Conservation (phyloP, 2,113 vertebrate genomes). For the Rattus rattus region DNA sequence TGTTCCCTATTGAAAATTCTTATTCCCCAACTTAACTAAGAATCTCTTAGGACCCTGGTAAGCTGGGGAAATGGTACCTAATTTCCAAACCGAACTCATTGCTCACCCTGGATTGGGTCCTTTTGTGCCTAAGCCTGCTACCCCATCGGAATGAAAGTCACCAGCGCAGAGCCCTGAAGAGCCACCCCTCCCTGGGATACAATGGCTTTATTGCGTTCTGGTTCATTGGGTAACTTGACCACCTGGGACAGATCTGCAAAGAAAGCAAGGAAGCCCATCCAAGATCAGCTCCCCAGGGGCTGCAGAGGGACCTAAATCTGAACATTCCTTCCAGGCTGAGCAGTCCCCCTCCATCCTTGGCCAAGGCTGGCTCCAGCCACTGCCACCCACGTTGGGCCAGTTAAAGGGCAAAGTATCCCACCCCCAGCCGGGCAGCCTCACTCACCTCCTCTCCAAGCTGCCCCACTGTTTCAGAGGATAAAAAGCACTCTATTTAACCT, state of each 20-base stretch:
- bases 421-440: neutral
- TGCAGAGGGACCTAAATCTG: neutral
- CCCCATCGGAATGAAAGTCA: neutral
- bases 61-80: neutral
- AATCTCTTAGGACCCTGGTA: neutral
- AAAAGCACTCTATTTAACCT: neutral
- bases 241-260: slow-evolving; percentile 27
- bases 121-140: neutral
- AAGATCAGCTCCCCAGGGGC: neutral
- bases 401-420: neutral
- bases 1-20: neutral
- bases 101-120: neutral
- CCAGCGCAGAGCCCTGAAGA: slow-evolving; percentile 4
- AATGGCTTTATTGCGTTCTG: neutral
- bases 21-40: neutral
- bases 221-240: neutral
- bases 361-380: neutral
- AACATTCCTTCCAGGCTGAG: neutral
- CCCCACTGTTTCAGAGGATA: neutral
- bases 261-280: neutral
- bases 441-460: fast-evolving
- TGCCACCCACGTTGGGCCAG: neutral
- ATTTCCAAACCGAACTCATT: neutral
- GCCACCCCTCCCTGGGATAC: neutral
- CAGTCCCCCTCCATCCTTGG: neutral